A percentile compares a stretch with the other conserved stretches of the same genome.
These are phyloP conservation scores for Phylloscopus trochilus DNA, from an alignment of 2,113 vertebrate species.

Conservation along the genomic window DNA sequence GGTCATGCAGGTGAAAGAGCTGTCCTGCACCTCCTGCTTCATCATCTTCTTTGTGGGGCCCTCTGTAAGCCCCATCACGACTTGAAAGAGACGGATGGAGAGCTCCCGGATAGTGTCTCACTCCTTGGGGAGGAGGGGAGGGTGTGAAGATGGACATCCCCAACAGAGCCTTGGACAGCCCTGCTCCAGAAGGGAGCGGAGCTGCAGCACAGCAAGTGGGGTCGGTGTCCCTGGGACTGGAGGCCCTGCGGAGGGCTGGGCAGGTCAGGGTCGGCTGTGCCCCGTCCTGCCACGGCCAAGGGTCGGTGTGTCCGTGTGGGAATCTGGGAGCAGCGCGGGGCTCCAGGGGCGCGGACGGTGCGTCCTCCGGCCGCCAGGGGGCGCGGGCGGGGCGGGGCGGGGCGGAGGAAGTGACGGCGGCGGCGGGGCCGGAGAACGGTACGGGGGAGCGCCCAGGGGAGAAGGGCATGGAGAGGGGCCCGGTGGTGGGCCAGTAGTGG, in stretches of 20 bases:
- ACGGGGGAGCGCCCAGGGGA: not conserved
- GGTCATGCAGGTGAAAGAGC: not conserved
- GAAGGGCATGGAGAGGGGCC: not conserved
- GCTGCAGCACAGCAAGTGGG: accelerated
- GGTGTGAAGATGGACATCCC: accelerated
- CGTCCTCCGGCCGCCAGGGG: not conserved
- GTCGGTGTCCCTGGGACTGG: too few relatives aligned
- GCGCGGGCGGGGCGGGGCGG: not conserved
- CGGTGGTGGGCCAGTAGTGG: not conserved
- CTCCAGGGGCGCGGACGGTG: accelerated
- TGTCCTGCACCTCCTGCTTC: not conserved
- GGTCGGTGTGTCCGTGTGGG: not conserved
- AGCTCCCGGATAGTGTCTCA: accelerated
- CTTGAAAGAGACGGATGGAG: not conserved
- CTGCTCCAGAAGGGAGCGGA: not conserved
- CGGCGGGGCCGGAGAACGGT: not conserved
- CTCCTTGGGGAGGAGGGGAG: not conserved
- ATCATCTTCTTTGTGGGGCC: not conserved
- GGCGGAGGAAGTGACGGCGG: not conserved
- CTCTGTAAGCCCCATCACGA: accelerated
- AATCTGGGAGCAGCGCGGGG: not conserved
- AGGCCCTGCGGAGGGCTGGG: not conserved
- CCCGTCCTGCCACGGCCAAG: not conserved
- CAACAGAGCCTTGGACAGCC: not conserved
- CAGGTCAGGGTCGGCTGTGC: too few relatives aligned